Evolutionary conservation across 2,113 vertebrate species (phyloP).

Genomic region (Emberiza fucata): DNA sequence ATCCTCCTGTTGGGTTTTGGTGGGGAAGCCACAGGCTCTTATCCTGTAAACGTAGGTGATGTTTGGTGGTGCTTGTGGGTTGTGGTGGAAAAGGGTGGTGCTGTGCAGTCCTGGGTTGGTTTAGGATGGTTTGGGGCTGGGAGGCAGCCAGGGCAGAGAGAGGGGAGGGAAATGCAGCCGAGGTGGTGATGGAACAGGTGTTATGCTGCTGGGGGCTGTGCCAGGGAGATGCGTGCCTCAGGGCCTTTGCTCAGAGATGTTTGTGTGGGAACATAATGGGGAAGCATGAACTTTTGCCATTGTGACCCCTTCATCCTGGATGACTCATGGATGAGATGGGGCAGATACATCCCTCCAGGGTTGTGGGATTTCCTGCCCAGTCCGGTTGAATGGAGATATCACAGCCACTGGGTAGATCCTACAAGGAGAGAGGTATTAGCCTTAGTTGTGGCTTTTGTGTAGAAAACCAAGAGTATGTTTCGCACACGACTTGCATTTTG

Average conservation of each 20-base stretch:
- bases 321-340: constrained; percentile 27
- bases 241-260: not conserved
- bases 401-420: not conserved
- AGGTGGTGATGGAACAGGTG: rapidly evolving
- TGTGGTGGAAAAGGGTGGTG: not conserved
- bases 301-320: constrained; percentile 40
- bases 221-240: rapidly evolving
- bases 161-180: rapidly evolving
- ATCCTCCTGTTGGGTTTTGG: not conserved
- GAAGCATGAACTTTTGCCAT: not conserved
- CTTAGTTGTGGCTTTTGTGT: not conserved
- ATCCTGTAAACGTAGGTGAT: not conserved
- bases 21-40: not conserved
- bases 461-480: not conserved
- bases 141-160: not conserved
- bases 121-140: not conserved
- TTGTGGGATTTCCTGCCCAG: constrained; percentile 26
- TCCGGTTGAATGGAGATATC: rapidly evolving
- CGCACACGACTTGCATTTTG: not conserved
- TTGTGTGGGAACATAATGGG: not conserved
- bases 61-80: not conserved
- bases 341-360: not conserved
- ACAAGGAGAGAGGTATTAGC: not conserved
- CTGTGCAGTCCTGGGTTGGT: rapidly evolving
- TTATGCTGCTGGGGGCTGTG: not conserved